These are phyloP conservation scores for Phrynocephalus versicolor DNA, from an alignment of 2,113 vertebrate genomes.

Conservation along the genomic window DNA sequence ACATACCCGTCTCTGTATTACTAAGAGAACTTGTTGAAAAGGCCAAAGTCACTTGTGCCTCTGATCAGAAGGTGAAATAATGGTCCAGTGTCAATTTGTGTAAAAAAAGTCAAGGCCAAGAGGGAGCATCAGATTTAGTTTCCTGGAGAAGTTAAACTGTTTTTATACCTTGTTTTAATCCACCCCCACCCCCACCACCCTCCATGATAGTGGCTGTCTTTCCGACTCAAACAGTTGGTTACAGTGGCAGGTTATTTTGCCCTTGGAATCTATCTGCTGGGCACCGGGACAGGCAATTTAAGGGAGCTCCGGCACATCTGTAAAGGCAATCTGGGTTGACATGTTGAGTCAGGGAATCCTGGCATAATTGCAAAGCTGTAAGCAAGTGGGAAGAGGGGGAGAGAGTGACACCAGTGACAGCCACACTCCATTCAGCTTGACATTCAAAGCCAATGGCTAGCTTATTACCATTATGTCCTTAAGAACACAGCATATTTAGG, in stretches of 20 bases:
- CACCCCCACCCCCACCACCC: background rate
- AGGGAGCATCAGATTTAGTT: background rate
- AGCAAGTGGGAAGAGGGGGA: background rate
- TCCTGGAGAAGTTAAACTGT: background rate
- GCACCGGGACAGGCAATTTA: background rate
- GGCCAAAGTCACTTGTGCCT: conserved; percentile 3
- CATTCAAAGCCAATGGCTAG: background rate
- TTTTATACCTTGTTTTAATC: background rate
- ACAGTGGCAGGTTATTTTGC: conserved; percentile 17
- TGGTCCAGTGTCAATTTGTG: background rate
- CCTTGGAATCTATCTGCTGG: conserved; percentile 2
- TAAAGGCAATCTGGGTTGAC: background rate
- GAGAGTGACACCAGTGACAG: background rate
- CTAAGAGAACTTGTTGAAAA: conserved; percentile 23
- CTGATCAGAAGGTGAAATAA: background rate
- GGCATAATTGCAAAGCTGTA: background rate
- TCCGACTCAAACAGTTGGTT: background rate
- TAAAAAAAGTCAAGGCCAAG: background rate
- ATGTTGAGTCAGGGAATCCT: background rate
- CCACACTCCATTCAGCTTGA: background rate
- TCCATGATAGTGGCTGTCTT: background rate
- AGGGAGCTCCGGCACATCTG: background rate
- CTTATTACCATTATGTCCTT: background rate
- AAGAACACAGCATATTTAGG: background rate
- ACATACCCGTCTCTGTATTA: too few species aligned